These are phyloP conservation scores for Steinernema carpocapsae DNA, from an alignment of 2,888 invertebrate species.

Conservation along the genomic window DNA sequence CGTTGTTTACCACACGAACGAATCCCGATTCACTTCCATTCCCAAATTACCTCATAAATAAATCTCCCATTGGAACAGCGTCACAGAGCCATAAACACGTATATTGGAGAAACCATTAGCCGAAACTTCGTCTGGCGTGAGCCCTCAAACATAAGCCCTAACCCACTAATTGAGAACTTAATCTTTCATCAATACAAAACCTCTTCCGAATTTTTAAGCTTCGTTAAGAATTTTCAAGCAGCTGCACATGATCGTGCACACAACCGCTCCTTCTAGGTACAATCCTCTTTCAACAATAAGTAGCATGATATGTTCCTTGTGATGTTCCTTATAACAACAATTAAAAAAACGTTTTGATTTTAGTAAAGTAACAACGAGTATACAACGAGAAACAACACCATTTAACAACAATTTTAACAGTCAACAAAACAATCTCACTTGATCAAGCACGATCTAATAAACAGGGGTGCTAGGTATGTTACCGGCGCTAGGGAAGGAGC, in stretches of 20 bases:
- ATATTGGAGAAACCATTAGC: slow-evolving; percentile 11
- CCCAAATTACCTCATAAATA: slow-evolving; percentile 15
- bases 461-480: slow-evolving; percentile 54
- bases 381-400: too few species aligned
- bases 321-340: too few species aligned
- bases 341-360: too few species aligned
- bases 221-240: too few species aligned
- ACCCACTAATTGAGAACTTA: neutral
- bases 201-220: too few species aligned
- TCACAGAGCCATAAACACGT: neutral
- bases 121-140: slow-evolving; percentile 41
- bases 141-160: neutral
- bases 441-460: slow-evolving; percentile 51
- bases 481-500: slow-evolving; percentile 58
- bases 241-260: too few species aligned
- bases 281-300: too few species aligned
- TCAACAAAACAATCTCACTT: neutral
- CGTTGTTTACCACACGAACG: too few species aligned
- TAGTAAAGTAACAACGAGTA: too few species aligned
- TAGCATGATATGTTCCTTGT: too few species aligned
- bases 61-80: neutral
- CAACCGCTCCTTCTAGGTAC: too few species aligned
- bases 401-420: neutral
- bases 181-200: too few species aligned
- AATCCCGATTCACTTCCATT: neutral